Conservation (phyloP, 1,140 invertebrate genomes). For the Meloidogyne hapla region DNA sequence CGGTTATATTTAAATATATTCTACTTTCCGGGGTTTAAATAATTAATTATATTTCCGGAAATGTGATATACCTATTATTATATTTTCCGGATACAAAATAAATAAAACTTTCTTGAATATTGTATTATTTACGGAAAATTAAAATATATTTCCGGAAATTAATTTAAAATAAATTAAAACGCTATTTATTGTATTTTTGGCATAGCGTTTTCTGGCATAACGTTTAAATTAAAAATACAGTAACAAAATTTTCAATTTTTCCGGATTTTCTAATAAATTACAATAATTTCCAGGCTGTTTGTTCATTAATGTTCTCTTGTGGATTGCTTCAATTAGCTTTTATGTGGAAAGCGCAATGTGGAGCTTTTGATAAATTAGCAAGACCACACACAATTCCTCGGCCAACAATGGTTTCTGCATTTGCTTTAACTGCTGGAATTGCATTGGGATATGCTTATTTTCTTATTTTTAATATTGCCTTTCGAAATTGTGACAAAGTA, state of each 20-base stretch:
- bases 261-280: too few species aligned
- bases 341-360: constrained; percentile 42
- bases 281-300: constrained; percentile 37
- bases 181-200: too few species aligned
- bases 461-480: constrained; percentile 61
- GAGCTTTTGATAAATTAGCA: constrained; percentile 51
- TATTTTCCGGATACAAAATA: constrained; percentile 24
- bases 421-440: constrained; percentile 59
- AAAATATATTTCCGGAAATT: constrained; percentile 38
- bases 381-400: constrained; percentile 58
- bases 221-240: too few species aligned
- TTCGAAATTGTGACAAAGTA: constrained; percentile 57
- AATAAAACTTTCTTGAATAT: too few species aligned
- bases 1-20: not conserved
- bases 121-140: too few species aligned
- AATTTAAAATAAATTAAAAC: constrained; percentile 39
- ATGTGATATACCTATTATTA: too few species aligned
- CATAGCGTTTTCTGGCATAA: too few species aligned
- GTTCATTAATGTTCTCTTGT: constrained; percentile 45
- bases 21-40: constrained; percentile 39
- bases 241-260: too few species aligned
- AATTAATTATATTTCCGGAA: too few species aligned
- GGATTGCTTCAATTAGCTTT: constrained; percentile 57
- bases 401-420: constrained; percentile 59
- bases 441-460: constrained; percentile 61